A percentile compares a stretch with the other conserved stretches of the same genome.
phyloP scores from a whole-genome alignment of 37 sponge, comb jelly and placozoan genomes.

The Hormiphora californensis region DNA sequence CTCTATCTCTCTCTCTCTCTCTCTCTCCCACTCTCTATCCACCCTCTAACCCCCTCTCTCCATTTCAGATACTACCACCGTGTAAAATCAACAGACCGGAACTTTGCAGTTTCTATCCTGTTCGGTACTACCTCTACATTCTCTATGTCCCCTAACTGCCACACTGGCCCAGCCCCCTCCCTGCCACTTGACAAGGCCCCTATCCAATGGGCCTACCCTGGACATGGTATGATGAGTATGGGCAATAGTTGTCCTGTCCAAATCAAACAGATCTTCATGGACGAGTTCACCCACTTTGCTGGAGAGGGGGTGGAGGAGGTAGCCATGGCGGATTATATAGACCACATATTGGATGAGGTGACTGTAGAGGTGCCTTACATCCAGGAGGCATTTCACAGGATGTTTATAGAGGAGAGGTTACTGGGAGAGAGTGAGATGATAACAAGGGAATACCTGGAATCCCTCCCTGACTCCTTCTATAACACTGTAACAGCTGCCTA shows the following conservation, averaged over 20 bases:
- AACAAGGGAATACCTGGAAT: background rate
- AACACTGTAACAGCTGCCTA: background rate
- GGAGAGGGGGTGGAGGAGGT: background rate
- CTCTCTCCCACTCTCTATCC: too few relatives aligned
- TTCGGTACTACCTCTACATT: slow-evolving; percentile 51
- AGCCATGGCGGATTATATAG: background rate
- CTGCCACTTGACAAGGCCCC: background rate
- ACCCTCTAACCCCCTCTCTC: too few relatives aligned
- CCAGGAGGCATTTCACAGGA: background rate
- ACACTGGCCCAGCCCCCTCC: background rate
- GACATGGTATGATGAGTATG: slow-evolving; percentile 55
- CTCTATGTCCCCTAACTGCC: background rate
- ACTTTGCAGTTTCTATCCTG: slow-evolving; percentile 58
- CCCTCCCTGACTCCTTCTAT: background rate
- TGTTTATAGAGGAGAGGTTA: background rate
- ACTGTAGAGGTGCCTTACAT: background rate
- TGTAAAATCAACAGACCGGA: slow-evolving; percentile 48
- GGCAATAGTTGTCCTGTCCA: slow-evolving; percentile 51
- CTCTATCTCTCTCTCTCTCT: too few relatives aligned
- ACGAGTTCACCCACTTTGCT: background rate
- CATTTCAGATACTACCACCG: slow-evolving; percentile 50
- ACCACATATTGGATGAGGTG: background rate
- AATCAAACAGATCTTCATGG: background rate
- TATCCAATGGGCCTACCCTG: slow-evolving; percentile 57
- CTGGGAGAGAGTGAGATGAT: background rate